phyloP scores from a whole-genome alignment of 2,888 invertebrate species.

The Actias luna region DNA sequence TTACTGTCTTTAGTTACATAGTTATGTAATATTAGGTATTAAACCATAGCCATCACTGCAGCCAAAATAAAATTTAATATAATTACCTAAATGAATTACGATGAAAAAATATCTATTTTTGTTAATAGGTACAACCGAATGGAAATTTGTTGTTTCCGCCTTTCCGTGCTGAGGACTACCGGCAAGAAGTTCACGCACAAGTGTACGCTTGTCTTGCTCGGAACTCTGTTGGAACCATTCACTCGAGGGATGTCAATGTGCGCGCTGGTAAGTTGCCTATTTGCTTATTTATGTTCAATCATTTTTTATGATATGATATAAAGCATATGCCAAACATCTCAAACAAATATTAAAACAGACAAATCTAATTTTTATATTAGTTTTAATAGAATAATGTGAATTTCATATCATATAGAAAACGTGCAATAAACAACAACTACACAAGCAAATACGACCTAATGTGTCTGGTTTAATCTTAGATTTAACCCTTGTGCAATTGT shows the following conservation, averaged over 20 bases:
- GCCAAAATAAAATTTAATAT: background rate
- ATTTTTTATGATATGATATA: background rate
- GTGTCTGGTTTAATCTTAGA: no score
- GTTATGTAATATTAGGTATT: background rate
- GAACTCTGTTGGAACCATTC: constrained; percentile 94
- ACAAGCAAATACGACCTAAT: no score
- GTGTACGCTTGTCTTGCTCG: constrained; percentile 95
- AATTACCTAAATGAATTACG: no score
- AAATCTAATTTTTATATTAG: no score
- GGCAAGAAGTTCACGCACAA: constrained; percentile 96
- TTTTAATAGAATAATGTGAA: no score
- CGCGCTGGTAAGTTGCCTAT: constrained; percentile 90
- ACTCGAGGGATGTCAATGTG: constrained; percentile 96
- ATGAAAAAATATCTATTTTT: background rate
- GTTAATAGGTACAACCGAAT: constrained; percentile 88
- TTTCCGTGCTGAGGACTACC: constrained; percentile 95
- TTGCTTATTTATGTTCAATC: background rate
- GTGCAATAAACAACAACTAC: no score
- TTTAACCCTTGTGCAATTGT: no score
- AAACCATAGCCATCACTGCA: background rate
- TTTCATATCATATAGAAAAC: no score
- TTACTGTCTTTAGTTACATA: background rate
- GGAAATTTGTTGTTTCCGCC: constrained; percentile 97
- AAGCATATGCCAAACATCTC: no score
- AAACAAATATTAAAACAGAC: no score